Evolutionary conservation across 2,797 vertebrate species (phyloP), one percentile per base, ranked within the genome.

Genomic region (Sylvia borin): DNA sequence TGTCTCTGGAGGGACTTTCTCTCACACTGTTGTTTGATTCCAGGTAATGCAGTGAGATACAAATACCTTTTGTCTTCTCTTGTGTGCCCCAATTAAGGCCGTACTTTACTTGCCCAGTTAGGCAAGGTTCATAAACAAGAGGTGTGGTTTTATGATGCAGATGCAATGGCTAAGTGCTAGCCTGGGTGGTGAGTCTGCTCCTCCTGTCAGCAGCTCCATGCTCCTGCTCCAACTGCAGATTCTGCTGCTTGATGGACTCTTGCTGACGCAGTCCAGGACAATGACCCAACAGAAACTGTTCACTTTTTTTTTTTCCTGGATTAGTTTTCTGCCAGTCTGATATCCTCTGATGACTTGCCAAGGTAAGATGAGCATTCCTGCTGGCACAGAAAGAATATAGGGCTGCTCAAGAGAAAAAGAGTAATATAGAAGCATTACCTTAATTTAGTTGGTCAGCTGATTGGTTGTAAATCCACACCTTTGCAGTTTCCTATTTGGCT

Each of bases 221-320:
- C n/a, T 95, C 34, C 78, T 74, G 31, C 45, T 79, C 64, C 85
- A 60, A 4, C 24, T 55, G 86, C 66, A 88, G 62, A 67, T 81
- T 64, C 38, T 88, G 55, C 78, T 91, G 34, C 68, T 73, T 76
- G 71, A 62, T 50, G 84, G 58, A 74, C 45, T 95, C 55, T 7
- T 83, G 70, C 57, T 90, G 87, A 64, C 0, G 2, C 57, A 85
- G 68, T 67, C 68, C 71, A 65, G 62, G 53, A 88, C n/a, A 58
- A 40, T 88, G 93, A 95, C 73, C 82, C 36, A 51, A 70, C 95
- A 97, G 62, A 90, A 95, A 81, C 43, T 26, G 32, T 21, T 81
- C 11, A 4, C 2, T 15, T 36, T 42, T 62, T 61, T 60, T 42
- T n/a, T 58, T 60, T 34, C 9, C 11, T 42, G 57, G 17, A 54